Conservation (phyloP, 2,113 vertebrate genomes). For the Lepidothrix coronata region DNA sequence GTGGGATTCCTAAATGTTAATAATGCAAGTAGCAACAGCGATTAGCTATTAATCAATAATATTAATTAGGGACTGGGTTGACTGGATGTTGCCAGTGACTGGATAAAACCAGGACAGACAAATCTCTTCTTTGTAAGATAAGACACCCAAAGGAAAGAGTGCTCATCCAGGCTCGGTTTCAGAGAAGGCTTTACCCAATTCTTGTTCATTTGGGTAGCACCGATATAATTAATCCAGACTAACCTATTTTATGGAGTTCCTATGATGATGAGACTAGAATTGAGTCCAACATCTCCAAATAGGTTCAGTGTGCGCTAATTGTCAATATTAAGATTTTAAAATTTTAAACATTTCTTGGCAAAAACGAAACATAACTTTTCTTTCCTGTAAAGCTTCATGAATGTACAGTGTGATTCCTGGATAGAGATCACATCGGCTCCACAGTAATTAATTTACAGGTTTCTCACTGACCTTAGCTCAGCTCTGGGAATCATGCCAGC, state of each 20-base stretch:
- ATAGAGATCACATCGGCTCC: constrained; percentile 10
- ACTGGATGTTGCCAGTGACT: neutral
- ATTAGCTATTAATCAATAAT: neutral
- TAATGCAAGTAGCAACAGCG: neutral
- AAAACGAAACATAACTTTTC: neutral
- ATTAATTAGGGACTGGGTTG: neutral
- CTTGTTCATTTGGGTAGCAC: neutral
- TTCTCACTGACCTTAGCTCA: constrained; percentile 43
- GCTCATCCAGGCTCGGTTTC: neutral
- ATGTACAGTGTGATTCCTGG: neutral
- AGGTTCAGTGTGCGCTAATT: neutral
- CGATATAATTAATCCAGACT: neutral
- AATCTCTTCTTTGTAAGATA: neutral
- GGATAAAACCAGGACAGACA: neutral
- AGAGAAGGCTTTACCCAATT: neutral
- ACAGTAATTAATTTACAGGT: constrained; percentile 34
- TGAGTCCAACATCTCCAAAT: neutral
- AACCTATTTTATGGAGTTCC: neutral
- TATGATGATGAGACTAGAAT: neutral
- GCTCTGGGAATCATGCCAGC: constrained; percentile 42
- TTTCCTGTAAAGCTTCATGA: neutral
- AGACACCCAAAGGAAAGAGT: neutral
- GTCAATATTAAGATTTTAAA: neutral
- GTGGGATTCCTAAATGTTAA: neutral
- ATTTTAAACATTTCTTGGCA: neutral